A percentile compares a stretch with the other conserved stretches of the same genome.
Conservation (phyloP, 2,113 vertebrate species). For the Mustela lutreola region DNA sequence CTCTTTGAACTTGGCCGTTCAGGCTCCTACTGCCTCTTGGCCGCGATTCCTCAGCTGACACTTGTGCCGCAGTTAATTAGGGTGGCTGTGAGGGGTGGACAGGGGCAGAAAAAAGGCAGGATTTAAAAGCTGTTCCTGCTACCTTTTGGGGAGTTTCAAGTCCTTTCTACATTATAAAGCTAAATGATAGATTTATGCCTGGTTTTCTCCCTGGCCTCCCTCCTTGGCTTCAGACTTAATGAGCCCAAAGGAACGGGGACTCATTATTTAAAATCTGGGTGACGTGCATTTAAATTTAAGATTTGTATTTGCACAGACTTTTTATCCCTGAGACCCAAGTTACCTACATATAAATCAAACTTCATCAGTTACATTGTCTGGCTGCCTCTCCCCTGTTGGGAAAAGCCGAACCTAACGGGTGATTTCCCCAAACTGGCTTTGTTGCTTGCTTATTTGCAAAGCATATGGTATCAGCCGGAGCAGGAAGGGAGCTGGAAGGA, state of each 20-base stretch:
- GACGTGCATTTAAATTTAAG: slow-evolving; percentile 68
- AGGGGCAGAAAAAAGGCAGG: slow-evolving; percentile 65
- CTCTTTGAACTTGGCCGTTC: slow-evolving; percentile 4
- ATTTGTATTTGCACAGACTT: slow-evolving; percentile 53
- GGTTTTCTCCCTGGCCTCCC: slow-evolving; percentile 56
- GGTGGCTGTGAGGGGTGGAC: slow-evolving; percentile 51
- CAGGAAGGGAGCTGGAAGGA: neutral
- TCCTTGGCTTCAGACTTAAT: slow-evolving; percentile 63
- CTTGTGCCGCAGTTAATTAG: slow-evolving; percentile 69
- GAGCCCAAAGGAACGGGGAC: slow-evolving; percentile 55
- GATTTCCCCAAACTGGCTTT: neutral
- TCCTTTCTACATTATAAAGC: slow-evolving; percentile 67
- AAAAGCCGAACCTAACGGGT: neutral
- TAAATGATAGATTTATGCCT: slow-evolving; percentile 70
- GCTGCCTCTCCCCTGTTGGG: neutral
- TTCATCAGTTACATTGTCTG: neutral
- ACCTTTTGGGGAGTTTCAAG: slow-evolving; percentile 64
- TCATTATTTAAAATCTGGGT: slow-evolving; percentile 69
- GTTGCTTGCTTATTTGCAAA: slow-evolving; percentile 12
- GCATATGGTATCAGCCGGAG: neutral
- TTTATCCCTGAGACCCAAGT: slow-evolving; percentile 46
- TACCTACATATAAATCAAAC: neutral
- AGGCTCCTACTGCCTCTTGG: slow-evolving; percentile 51
- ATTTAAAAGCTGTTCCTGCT: slow-evolving; percentile 67
- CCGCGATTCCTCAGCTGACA: slow-evolving; percentile 26